These are phyloP conservation scores for Euura lappo DNA, from an alignment of 1,140 invertebrate genomes.

Conservation along the genomic window DNA sequence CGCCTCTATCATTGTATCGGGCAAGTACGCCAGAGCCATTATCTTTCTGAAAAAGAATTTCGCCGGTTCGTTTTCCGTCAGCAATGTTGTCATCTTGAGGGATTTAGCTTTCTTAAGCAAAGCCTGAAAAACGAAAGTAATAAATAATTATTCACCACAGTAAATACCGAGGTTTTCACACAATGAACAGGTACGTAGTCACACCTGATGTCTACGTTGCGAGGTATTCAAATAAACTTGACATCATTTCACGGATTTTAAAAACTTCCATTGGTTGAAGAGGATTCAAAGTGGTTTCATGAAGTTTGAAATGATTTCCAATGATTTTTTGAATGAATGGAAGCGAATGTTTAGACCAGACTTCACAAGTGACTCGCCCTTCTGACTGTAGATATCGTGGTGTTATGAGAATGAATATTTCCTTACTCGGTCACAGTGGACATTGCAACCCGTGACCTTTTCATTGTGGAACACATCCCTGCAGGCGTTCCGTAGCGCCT, in stretches of 20 bases:
- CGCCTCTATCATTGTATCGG: background rate
- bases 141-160: background rate
- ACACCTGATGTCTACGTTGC: too few relatives aligned
- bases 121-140: constrained; percentile 17
- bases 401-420: too few relatives aligned
- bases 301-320: background rate
- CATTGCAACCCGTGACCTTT: constrained; percentile 9
- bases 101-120: constrained; percentile 11
- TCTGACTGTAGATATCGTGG: too few relatives aligned
- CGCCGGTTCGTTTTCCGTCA: background rate
- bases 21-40: background rate
- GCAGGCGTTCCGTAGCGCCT: constrained; percentile 12
- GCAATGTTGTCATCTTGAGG: background rate
- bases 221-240: too few relatives aligned
- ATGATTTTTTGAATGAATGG: background rate
- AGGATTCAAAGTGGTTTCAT: background rate
- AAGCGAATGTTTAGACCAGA: background rate
- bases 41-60: constrained; percentile 12
- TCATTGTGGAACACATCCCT: background rate
- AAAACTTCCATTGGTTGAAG: too few relatives aligned
- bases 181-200: too few relatives aligned
- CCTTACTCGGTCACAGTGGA: constrained; percentile 15
- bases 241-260: too few relatives aligned
- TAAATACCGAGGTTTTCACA: constrained; percentile 1
- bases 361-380: too few relatives aligned